Percentiles rank a stretch among this genome's conserved stretches.
phyloP scores from a whole-genome alignment of 2,797 vertebrate species.

The Calcarius lapponicus region DNA sequence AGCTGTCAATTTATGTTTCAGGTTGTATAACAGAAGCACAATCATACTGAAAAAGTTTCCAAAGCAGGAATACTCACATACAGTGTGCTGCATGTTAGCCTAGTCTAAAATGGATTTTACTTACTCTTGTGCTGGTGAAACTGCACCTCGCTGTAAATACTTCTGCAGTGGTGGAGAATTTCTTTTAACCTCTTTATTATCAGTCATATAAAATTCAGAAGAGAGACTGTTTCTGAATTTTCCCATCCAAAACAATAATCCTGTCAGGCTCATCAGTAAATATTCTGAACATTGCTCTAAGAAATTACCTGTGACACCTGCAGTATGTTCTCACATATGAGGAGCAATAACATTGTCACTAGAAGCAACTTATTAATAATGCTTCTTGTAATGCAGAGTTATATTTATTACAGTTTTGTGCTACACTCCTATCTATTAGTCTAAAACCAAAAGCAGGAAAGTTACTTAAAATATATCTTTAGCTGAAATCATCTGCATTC shows the following conservation, averaged over 20 bases:
- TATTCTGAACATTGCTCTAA: conserved; percentile 19
- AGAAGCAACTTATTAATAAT: background rate
- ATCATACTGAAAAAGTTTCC: conserved; percentile 35
- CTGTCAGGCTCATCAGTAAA: conserved; percentile 23
- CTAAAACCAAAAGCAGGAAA: background rate
- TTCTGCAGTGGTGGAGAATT: background rate
- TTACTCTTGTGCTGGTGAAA: background rate
- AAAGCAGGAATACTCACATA: background rate
- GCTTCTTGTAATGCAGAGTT: background rate
- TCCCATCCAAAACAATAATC: conserved; percentile 41
- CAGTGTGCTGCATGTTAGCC: background rate
- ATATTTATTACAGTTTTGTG: background rate
- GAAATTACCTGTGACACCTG: conserved; percentile 22
- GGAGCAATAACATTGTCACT: background rate
- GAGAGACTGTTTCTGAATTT: conserved; percentile 43
- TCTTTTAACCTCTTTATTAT: background rate
- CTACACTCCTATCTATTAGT: background rate
- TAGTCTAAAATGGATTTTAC: conserved; percentile 1
- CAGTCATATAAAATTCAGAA: conserved; percentile 3
- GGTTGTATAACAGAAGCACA: conserved; percentile 9
- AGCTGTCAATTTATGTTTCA: conserved; percentile 44
- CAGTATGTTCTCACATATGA: conserved; percentile 40
- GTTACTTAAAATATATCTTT: background rate
- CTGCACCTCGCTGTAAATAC: background rate
- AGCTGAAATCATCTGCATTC: background rate